Base-by-base conservation (phyloP, 1,140 invertebrate genomes). In the Tachypleus tridentatus region DNA sequence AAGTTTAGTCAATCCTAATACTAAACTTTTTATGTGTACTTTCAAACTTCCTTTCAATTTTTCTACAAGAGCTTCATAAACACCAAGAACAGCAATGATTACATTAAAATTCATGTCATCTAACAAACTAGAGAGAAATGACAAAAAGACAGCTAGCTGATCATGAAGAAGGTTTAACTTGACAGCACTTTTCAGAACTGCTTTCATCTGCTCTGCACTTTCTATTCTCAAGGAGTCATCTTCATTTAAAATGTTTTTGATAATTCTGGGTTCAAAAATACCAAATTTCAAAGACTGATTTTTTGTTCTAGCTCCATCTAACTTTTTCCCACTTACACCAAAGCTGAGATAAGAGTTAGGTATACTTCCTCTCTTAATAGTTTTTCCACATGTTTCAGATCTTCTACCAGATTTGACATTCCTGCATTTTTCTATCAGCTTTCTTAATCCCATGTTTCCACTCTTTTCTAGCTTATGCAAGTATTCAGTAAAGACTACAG, bases 151-250 rank as follows among this genome's bases (percentile, higher is more conserved):
- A 62, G 64, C 66, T 63, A 67, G 59, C 51, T 67, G 53, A 54
- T 54, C 10, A 10, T 10, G 11, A 47, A 60, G 10, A 10, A 4
- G n/a, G 5, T 5, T 5, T 49, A 5, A 47, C 5, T 62, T 50
- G n/a, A n/a, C 76, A 3, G 81, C 77, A 56, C 77, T 75, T 61
- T 78, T 76, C n/a, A 84, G 67, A 49, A 79, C 77, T 4, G 77
- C 73, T 60, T 82, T 79, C 52, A 85, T 77, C 63, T 81, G 75
- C 11, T 81, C 78, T 8, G 83, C 73, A 9, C 81, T 83, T 64
- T 82, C 78, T 10, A 82, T 76, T 53, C 83, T 77, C 47, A 79
- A 78, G 56, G 80, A 78, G 81, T 82, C 82, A 67, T 85, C 81
- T 60, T 83, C 76, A 61, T 56, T 65, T 47, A 60, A 60, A n/a